These are phyloP conservation scores for Halcyon leucocephala DNA, from an alignment of 2,797 vertebrate species.

Conservation along the genomic window DNA sequence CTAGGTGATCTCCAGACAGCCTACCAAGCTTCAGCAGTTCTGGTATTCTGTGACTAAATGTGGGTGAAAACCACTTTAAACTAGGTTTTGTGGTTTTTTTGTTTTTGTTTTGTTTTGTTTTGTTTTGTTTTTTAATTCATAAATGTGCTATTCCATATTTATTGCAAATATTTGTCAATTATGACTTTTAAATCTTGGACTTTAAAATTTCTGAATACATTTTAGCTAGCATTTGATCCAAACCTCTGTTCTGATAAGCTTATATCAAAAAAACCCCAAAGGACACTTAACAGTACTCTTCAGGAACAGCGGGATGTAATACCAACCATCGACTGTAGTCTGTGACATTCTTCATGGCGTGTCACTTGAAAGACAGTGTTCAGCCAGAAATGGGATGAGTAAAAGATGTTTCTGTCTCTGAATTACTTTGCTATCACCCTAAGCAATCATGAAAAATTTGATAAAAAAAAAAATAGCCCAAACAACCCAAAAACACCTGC, in stretches of 20 bases:
- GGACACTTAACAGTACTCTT: not conserved
- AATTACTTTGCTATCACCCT: not conserved
- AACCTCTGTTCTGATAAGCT: not conserved
- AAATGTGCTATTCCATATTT: not conserved
- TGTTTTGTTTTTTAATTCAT: not conserved
- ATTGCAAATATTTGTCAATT: not conserved
- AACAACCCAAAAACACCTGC: too few species aligned
- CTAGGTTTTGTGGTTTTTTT: not conserved
- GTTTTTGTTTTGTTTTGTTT: not conserved
- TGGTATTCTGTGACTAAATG: not conserved
- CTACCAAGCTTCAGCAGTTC: not conserved
- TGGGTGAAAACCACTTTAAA: not conserved
- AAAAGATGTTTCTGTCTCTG: not conserved
- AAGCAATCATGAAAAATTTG: not conserved
- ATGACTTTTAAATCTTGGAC: not conserved
- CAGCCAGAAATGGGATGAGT: not conserved
- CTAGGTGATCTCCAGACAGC: not conserved
- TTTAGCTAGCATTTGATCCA: not conserved
- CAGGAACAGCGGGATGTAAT: not conserved
- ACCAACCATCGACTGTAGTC: not conserved
- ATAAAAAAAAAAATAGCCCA: not conserved
- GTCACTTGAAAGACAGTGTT: not conserved
- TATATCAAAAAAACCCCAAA: not conserved
- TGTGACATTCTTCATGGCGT: not conserved
- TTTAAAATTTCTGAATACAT: not conserved